Percentiles rank a stretch among this genome's conserved stretches.
Evolutionary conservation across 37 sponge, comb jelly and placozoan species (phyloP).

Genomic region (Diacarnus erythraeanus): DNA sequence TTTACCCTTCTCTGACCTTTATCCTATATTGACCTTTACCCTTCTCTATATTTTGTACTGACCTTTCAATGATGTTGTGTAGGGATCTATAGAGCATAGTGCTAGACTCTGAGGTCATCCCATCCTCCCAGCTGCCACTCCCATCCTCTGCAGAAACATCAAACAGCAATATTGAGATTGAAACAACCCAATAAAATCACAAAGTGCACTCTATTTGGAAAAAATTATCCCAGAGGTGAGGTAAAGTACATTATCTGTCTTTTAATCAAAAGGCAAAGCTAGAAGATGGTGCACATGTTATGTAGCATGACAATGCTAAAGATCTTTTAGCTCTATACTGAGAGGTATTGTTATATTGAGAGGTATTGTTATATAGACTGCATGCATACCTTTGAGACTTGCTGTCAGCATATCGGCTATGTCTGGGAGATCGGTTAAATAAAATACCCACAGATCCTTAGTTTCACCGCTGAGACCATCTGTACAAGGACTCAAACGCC

Average conservation of each 20-base stretch:
- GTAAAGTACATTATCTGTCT: neutral
- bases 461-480: conserved; percentile 58
- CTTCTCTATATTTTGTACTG: neutral
- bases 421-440: conserved; percentile 67
- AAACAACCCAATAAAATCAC: neutral
- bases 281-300: too few species aligned
- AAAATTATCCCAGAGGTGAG: too few species aligned
- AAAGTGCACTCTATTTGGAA: too few species aligned
- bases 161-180: neutral
- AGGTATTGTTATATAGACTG: too few species aligned
- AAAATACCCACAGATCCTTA: conserved; percentile 82
- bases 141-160: conserved; percentile 45
- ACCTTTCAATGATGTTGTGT: conserved; percentile 78
- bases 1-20: too few species aligned
- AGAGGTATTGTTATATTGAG: too few species aligned
- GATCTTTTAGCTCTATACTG: too few species aligned
- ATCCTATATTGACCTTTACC: neutral
- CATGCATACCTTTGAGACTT: conserved; percentile 62
- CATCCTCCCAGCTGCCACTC: conserved; percentile 70
- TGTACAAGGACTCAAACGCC: conserved; percentile 33
- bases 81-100: conserved; percentile 75
- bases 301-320: too few species aligned
- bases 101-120: conserved; percentile 61
- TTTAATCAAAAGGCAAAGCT: neutral
- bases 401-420: conserved; percentile 41